These are phyloP conservation scores for Ganaspis brasiliensis DNA, from an alignment of 2,888 invertebrate species.

Conservation along the genomic window DNA sequence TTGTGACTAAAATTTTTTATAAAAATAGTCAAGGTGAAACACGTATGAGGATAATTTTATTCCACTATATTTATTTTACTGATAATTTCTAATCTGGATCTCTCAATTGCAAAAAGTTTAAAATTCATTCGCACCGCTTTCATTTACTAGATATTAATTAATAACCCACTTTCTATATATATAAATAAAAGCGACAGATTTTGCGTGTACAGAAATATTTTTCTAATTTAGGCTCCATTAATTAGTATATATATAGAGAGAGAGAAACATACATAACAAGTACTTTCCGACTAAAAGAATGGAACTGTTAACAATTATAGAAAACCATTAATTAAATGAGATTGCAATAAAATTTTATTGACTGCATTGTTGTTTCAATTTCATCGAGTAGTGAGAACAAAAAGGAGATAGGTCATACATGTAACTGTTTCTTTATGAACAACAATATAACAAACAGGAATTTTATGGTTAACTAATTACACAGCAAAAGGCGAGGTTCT, in stretches of 20 bases:
- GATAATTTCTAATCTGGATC: no score
- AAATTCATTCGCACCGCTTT: neutral
- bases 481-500: conserved; percentile 27
- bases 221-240: neutral
- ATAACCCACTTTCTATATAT: neutral
- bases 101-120: no score
- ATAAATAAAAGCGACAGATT: neutral
- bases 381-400: neutral
- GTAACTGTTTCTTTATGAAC: conserved; percentile 12
- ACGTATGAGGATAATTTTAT: no score
- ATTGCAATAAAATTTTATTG: conserved; percentile 4
- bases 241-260: neutral
- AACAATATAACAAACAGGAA: conserved; percentile 7
- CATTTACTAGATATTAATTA: conserved; percentile 1
- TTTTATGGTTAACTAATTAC: conserved; percentile 25
- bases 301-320: neutral
- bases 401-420: neutral
- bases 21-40: no score
- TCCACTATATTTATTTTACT: no score
- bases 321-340: neutral
- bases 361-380: neutral
- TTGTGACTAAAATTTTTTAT: no score
- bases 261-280: neutral
- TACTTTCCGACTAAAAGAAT: neutral
- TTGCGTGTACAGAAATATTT: neutral